These are phyloP conservation scores for Subacronicta megacephala DNA, from an alignment of 2,888 invertebrate species.

Conservation along the genomic window DNA sequence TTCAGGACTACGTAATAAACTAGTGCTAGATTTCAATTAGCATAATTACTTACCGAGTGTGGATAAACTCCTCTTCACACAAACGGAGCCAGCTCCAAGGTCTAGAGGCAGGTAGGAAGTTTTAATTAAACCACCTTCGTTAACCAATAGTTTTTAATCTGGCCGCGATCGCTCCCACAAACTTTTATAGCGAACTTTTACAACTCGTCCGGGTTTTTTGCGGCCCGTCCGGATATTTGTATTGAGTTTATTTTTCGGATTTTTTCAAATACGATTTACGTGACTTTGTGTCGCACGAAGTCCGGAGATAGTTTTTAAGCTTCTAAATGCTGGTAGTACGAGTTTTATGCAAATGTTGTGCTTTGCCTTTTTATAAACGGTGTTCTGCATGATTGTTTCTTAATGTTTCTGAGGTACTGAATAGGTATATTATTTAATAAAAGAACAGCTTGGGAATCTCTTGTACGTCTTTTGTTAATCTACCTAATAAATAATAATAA, in stretches of 20 bases:
- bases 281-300: conserved; percentile 33
- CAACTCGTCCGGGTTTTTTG: conserved; percentile 28
- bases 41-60: conserved; percentile 4
- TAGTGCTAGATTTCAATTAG: neutral
- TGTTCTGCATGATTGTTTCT: too few species aligned
- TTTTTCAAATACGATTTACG: conserved; percentile 48
- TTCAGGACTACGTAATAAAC: conserved; percentile 5
- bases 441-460: neutral
- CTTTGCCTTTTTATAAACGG: neutral
- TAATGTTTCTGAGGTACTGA: too few species aligned
- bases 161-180: conserved; percentile 45
- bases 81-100: conserved; percentile 16
- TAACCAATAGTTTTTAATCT: conserved; percentile 73
- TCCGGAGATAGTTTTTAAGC: conserved; percentile 40
- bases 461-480: too few species aligned
- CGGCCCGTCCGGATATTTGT: conserved; percentile 40
- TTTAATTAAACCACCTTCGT: conserved; percentile 71
- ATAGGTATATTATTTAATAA: neutral
- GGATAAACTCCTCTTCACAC: conserved; percentile 1
- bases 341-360: conserved; percentile 29
- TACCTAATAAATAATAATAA: too few species aligned
- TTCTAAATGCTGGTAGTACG: conserved; percentile 20
- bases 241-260: conserved; percentile 41
- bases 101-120: conserved; percentile 50
- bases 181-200: conserved; percentile 42